Base-by-base conservation (phyloP, 2,888 invertebrate species). In the Stictocephala bisonia region DNA sequence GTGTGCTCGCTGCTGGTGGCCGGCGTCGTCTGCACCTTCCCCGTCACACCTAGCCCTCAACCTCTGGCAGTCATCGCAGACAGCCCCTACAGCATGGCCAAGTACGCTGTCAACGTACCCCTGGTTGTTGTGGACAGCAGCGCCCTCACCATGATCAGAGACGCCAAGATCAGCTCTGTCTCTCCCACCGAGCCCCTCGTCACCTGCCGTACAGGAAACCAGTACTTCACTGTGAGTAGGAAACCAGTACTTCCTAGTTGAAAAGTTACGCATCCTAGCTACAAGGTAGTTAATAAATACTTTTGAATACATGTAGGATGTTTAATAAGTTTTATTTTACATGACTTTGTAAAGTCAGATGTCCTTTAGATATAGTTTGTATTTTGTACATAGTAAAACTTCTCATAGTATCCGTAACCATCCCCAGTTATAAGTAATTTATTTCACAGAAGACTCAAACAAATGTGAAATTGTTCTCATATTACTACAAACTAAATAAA, bases 181-280 rank as follows among this genome's bases (percentile, higher is more conserved):
- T 84, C 84, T 0, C 81, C 82, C 51, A 80, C 83, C 3, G 80
- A 82, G 76, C 84, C 85, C 1, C 77, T 82, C 24, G 82, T 85
- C 78, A 83, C 82, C 2, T 80, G 85, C 9, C 84, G 82, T 77
- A 82, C 81, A 3, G 56, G 56, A 4, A 78, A 80, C 40, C 77
- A 82, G 29, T 73, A 70, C 27, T 7, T 51, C 9, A 73, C 68
- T 18, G 73, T 73, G 11, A 73, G 73, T 50, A 31, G 7, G 13
- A 7, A 9, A 13, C 9, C 11, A 7, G 50, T 48, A 15, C 18
- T 7, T 48, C 11, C 9, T 7, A n/a, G n/a, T n/a, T n/a, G n/a
- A n/a, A n/a, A n/a, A n/a, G n/a, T n/a, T n/a, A n/a, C n/a, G n/a
- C n/a, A n/a, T n/a, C n/a, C n/a, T n/a, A n/a, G n/a, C n/a, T n/a